Base-by-base conservation (phyloP, 2,888 invertebrate species). In the Latrodectus hesperus region DNA sequence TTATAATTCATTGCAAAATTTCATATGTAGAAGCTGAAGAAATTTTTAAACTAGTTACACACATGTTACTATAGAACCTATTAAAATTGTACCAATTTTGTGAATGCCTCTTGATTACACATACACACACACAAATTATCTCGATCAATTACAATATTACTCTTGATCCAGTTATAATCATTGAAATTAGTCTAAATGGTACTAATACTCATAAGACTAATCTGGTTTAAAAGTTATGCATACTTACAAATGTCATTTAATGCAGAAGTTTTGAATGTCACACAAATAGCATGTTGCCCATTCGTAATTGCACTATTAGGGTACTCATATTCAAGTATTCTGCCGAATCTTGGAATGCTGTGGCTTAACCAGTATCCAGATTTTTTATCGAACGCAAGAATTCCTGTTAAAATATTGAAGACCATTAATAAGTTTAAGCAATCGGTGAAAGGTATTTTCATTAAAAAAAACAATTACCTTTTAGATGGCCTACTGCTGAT, bases 311-410 rank as follows among this genome's bases (percentile, higher is more conserved):
- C 98, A 0, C 95, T 95, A 0, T 93, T 88, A 0, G 98, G 97
- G 93, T 96, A 98, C 51, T 91, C 91, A 67, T 84, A 84, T n/a
- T 67, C 52, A 14, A 51, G 10, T 10, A 26, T 9, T 9, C 67
- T 16, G 1, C 98, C 98, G 92, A 95, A 99, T 90, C 95, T 94
- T 0, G 99, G 99, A 17, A 98, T 96, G 38, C 98, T 98, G 93
- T 99, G 98, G 68, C 98, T 94, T 88, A 99, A 92, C 98, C 98
- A 99, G 90, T 97, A 94, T 4, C 98, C 97, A 67, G 90, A 65
- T 16, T 93, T 92, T 78, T 94, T 94, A 91, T 96, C 95, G 0
- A 95, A 95, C 77, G 96, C 93, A 10, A 97, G 93, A 0, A 96
- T 95, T 22, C 98, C 84, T 84, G 10, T 22, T 12, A 68, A 11